Evolutionary conservation across 2,888 invertebrate genomes (phyloP).

Genomic region (Xestobium rufovillosum): DNA sequence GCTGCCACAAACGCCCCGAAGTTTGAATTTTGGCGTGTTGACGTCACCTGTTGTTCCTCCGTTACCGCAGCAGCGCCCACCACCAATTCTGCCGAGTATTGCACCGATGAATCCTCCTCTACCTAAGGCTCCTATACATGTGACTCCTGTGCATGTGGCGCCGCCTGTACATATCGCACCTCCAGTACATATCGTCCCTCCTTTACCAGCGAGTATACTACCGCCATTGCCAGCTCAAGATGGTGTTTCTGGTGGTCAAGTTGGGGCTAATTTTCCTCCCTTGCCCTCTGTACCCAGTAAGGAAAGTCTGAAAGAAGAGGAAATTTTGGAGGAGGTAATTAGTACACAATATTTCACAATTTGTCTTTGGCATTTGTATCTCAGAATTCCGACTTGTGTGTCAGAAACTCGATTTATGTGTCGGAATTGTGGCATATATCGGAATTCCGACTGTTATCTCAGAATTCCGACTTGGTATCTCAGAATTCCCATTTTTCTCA

Average conservation of each 20-base stretch:
- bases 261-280: conserved; percentile 4
- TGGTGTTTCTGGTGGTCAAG: conserved; percentile 8
- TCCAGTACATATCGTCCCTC: conserved; percentile 9
- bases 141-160: no score
- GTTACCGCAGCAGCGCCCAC: conserved; percentile 6
- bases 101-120: conserved; percentile 16
- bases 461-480: no score
- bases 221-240: conserved; percentile 9
- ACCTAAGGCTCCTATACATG: conserved; percentile 5
- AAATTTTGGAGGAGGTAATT: conserved; percentile 17
- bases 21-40: no score
- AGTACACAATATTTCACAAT: conserved; percentile 22
- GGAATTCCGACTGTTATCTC: no score
- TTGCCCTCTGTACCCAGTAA: conserved; percentile 8
- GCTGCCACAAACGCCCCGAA: no score
- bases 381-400: no score
- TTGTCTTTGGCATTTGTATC: conserved; percentile 10
- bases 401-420: no score
- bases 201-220: conserved; percentile 22
- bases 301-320: conserved; percentile 7
- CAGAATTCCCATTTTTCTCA: no score
- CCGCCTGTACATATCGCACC: conserved; percentile 17
- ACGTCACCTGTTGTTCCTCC: conserved; percentile 8
- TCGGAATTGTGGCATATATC: no score
- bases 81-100: conserved; percentile 22